Evolutionary conservation across 2,797 vertebrate genomes (phyloP).

Genomic region (Galago senegalensis): DNA sequence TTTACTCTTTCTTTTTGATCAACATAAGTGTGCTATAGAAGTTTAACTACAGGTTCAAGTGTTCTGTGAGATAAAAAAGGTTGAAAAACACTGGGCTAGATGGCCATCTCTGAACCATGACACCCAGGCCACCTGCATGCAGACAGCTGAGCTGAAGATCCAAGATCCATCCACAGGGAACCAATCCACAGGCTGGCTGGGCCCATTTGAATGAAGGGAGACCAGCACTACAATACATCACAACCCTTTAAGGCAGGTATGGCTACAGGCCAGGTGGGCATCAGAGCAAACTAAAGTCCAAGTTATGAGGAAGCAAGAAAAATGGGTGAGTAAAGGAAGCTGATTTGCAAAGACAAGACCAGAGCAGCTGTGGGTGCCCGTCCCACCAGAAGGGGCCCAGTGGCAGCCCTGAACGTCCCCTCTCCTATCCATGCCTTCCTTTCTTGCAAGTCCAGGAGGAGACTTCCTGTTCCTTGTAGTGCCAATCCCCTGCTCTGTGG

Average conservation of each 20-base stretch:
- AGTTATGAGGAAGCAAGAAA: not conserved
- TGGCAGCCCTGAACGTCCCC: not conserved
- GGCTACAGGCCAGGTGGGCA: not conserved
- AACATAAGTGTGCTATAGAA: too few relatives aligned
- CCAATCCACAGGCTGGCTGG: not conserved
- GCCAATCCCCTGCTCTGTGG: not conserved
- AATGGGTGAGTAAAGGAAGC: not conserved
- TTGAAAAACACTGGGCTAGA: too few relatives aligned
- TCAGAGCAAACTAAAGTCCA: not conserved
- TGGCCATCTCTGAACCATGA: not conserved
- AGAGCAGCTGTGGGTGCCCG: too few relatives aligned
- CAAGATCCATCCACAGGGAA: not conserved
- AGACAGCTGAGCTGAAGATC: not conserved
- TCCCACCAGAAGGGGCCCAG: not conserved
- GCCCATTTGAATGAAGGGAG: not conserved
- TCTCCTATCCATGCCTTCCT: not conserved
- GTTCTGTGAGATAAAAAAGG: too few relatives aligned
- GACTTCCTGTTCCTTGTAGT: not conserved
- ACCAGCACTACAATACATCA: not conserved
- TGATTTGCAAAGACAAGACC: not conserved
- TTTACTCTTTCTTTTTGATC: too few relatives aligned
- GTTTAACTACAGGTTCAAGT: too few relatives aligned
- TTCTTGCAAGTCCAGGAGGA: not conserved
- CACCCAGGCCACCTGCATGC: not conserved
- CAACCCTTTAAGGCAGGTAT: not conserved